These are phyloP conservation scores for Okapia johnstoni DNA, from an alignment of 2,113 vertebrate species.

Conservation along the genomic window DNA sequence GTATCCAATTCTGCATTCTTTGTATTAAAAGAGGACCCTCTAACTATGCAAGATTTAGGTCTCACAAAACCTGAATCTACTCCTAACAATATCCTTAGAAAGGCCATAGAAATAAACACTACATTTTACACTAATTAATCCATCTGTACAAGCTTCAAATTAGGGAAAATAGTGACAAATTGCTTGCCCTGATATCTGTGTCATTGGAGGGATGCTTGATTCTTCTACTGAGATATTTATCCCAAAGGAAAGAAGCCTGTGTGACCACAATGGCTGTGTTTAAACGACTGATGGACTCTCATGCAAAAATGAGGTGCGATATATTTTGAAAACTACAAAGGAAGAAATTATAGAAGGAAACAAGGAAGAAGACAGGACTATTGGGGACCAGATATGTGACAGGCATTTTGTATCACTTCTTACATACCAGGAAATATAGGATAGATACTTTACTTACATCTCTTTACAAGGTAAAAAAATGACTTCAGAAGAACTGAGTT, in stretches of 20 bases:
- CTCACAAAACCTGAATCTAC: neutral
- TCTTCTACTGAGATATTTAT: neutral
- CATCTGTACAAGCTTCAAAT: neutral
- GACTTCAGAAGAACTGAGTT: neutral
- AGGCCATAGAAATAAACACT: neutral
- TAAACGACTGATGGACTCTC: neutral
- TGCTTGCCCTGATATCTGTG: neutral
- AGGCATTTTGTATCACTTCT: neutral
- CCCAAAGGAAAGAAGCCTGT: neutral
- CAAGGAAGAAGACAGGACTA: neutral
- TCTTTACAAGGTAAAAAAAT: neutral
- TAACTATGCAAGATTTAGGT: neutral
- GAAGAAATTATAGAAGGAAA: neutral
- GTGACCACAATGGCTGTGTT: neutral
- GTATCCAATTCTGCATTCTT: neutral
- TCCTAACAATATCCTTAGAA: neutral
- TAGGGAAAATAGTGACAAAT: neutral
- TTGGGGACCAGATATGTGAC: neutral
- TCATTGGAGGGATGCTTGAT: neutral
- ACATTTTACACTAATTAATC: neutral
- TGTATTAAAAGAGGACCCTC: neutral
- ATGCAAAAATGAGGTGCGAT: neutral
- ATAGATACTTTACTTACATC: neutral
- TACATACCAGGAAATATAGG: neutral
- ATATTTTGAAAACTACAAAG: neutral